Evolutionary conservation across 2,888 invertebrate genomes (phyloP).

Genomic region (Antheraea yamamai): DNA sequence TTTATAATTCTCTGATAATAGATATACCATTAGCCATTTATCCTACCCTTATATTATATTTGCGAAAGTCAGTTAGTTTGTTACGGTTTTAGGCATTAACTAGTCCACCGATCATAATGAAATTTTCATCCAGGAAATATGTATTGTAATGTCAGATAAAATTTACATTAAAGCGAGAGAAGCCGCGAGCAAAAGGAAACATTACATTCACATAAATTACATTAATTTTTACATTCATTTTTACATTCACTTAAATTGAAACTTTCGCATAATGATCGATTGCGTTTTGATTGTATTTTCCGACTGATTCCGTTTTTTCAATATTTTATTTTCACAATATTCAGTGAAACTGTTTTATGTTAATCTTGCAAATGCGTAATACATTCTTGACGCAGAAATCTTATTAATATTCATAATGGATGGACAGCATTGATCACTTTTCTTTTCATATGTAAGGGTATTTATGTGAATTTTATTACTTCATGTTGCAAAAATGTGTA

Average conservation of each 20-base stretch:
- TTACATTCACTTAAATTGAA: background rate
- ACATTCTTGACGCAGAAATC: slow-evolving; percentile 15
- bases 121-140: too few relatives aligned
- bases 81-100: too few relatives aligned
- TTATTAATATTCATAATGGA: slow-evolving; percentile 15
- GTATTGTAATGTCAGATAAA: too few relatives aligned
- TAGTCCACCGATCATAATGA: too few relatives aligned
- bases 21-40: too few relatives aligned
- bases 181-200: too few relatives aligned
- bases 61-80: too few relatives aligned
- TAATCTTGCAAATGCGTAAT: slow-evolving; percentile 11
- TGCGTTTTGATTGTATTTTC: slow-evolving; percentile 19
- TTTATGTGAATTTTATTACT: background rate
- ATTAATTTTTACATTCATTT: too few relatives aligned
- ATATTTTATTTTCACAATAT: slow-evolving; percentile 21
- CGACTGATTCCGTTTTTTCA: slow-evolving; percentile 33
- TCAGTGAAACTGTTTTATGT: slow-evolving; percentile 24
- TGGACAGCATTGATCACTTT: slow-evolving; percentile 9
- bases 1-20: too few relatives aligned
- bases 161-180: too few relatives aligned
- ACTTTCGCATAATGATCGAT: background rate
- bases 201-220: too few relatives aligned
- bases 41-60: too few relatives aligned
- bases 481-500: background rate
- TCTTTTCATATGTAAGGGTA: background rate